These are phyloP conservation scores for Ptychoptera contaminata DNA, from an alignment of 2,888 invertebrate genomes.

Conservation along the genomic window DNA sequence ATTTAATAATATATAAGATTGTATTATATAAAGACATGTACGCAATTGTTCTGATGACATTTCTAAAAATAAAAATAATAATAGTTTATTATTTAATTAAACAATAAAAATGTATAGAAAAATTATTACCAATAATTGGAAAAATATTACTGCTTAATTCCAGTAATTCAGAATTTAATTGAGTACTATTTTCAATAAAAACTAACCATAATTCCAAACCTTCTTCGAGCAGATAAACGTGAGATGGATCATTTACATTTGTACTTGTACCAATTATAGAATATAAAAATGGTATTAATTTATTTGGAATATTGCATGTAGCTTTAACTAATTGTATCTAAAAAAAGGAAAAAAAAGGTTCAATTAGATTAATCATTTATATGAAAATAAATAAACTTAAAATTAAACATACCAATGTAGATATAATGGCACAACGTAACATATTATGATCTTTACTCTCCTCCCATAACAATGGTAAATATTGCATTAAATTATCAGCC, in stretches of 20 bases:
- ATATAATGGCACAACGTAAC: constrained; percentile 79
- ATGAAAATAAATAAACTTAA: background rate
- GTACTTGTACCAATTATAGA: constrained; percentile 59
- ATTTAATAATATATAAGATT: constrained; percentile 65
- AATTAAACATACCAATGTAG: constrained; percentile 45
- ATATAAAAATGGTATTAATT: constrained; percentile 46
- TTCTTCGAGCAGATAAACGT: constrained; percentile 85
- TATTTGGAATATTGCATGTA: constrained; percentile 39
- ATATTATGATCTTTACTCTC: constrained; percentile 78
- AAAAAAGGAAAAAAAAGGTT: constrained; percentile 12
- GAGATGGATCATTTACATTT: constrained; percentile 58
- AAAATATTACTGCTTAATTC: constrained; percentile 59
- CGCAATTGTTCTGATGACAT: constrained; percentile 67
- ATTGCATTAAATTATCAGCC: constrained; percentile 54
- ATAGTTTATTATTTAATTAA: constrained; percentile 3
- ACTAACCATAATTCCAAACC: constrained; percentile 82
- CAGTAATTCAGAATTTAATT: constrained; percentile 47
- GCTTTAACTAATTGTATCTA: constrained; percentile 62
- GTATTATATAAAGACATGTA: constrained; percentile 62
- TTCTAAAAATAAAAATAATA: constrained; percentile 35
- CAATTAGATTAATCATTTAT: constrained; percentile 3
- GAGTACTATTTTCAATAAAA: constrained; percentile 59
- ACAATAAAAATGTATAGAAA: background rate
- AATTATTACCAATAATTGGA: constrained; percentile 47
- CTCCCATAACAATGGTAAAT: constrained; percentile 77